A percentile compares a stretch with the other conserved stretches of the same genome.
phyloP scores from a whole-genome alignment of 2,113 vertebrate species.

The Lophura nycthemera region DNA sequence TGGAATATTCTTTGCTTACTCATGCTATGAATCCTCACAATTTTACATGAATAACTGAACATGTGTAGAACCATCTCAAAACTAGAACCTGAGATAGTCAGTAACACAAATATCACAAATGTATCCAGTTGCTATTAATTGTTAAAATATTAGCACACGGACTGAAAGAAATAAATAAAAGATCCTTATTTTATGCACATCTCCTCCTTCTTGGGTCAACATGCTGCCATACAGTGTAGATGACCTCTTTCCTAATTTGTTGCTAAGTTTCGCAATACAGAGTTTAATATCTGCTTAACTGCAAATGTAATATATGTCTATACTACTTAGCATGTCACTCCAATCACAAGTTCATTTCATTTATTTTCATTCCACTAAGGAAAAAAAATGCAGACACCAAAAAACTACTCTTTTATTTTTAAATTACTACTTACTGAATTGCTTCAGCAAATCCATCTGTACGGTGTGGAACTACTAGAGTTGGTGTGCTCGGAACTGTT shows the following conservation, averaged over 20 bases:
- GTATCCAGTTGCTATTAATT: neutral
- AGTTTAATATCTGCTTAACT: neutral
- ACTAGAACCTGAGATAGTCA: accelerated
- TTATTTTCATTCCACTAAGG: neutral
- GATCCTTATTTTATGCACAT: neutral
- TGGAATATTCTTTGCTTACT: neutral
- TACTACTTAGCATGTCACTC: neutral
- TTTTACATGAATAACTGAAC: neutral
- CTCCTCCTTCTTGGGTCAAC: neutral
- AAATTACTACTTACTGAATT: constrained; percentile 87
- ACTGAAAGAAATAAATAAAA: neutral
- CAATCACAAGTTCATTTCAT: neutral
- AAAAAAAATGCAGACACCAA: neutral
- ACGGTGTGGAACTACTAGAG: constrained; percentile 89
- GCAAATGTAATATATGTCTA: neutral
- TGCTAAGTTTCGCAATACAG: neutral
- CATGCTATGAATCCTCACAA: neutral
- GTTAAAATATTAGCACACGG: neutral
- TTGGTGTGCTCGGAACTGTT: constrained; percentile 95
- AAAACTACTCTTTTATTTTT: neutral
- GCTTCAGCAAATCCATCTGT: constrained; percentile 94
- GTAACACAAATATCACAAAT: neutral
- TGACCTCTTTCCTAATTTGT: neutral
- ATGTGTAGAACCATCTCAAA: neutral
- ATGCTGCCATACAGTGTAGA: neutral